Evolutionary conservation across 2,113 vertebrate species (phyloP).

Genomic region (Oreotrochilus melanogaster): DNA sequence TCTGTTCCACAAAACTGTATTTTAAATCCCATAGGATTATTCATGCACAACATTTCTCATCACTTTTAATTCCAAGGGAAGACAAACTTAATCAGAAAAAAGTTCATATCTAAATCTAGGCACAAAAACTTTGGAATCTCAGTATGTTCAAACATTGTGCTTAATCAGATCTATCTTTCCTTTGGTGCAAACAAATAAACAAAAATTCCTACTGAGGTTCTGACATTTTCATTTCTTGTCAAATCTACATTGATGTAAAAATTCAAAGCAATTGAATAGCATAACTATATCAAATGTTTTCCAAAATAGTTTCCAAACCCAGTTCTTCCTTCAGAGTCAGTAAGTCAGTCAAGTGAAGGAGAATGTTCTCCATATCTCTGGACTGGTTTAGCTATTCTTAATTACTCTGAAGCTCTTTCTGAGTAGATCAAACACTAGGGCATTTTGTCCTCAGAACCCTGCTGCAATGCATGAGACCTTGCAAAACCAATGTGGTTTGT

Average conservation of each 20-base stretch:
- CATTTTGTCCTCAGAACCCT: background rate
- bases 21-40: background rate
- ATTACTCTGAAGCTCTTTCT: background rate
- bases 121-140: background rate
- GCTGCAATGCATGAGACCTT: background rate
- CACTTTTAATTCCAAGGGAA: constrained; percentile 3
- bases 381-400: background rate
- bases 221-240: background rate
- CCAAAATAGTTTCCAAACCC: background rate
- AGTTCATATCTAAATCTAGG: background rate
- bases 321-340: background rate
- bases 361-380: background rate
- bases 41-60: background rate
- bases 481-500: background rate
- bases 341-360: background rate
- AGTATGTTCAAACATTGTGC: background rate
- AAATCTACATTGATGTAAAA: background rate
- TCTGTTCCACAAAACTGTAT: background rate
- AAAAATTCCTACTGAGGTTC: background rate
- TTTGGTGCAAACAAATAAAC: background rate
- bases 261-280: background rate
- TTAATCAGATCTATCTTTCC: background rate
- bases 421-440: background rate
- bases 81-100: background rate
- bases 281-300: background rate